Evolutionary conservation across 2,113 vertebrate genomes (phyloP), one percentile per base, ranked within the genome.

Genomic region (Centropus bengalensis): DNA sequence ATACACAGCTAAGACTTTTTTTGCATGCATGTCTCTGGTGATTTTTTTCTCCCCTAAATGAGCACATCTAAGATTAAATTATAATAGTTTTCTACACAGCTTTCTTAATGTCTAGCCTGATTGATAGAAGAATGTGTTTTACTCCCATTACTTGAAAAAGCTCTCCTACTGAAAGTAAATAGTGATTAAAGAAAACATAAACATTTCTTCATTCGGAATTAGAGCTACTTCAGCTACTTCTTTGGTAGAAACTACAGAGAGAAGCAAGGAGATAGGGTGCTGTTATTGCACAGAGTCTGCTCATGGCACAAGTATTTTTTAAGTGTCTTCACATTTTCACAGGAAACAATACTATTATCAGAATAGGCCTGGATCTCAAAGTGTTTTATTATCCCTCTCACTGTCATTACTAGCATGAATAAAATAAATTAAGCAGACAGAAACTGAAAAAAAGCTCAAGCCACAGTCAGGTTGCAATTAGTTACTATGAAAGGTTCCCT

Each of bases 121-220:
- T 32, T 85, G 82, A 82, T 21, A 82, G 85, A 76, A 85, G 45
- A 95, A 84, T 75, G 78, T 67, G 33, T 66, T 92, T 94, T 93
- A 85, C 38, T 88, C 67, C 26, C 28, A 52, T 94, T 87, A 91
- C 75, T 88, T 76, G 32, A 89, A 82, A 94, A 89, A 94, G 54
- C 71, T 80, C 75, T 94, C 70, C 88, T 91, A 80, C n/a, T 89
- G 75, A 69, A 95, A 89, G 92, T 89, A 96, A 96, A 96, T 69
- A 89, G 79, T 91, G 85, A 93, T 95, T 96, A 94, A 91, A 93
- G 85, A 73, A 91, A 82, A 30, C 15, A 88, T 81, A 93, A 96
- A 86, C 86, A 95, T 42, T 82, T 45, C 75, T 93, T 73, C 58
- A 62, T 44, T 71, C 78, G 73, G 52, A 91, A 82, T 76, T 91